Percentiles rank a stretch among this genome's conserved stretches.
Conservation (phyloP, 1,140 invertebrate species). For the Octopus bimaculoides region DNA sequence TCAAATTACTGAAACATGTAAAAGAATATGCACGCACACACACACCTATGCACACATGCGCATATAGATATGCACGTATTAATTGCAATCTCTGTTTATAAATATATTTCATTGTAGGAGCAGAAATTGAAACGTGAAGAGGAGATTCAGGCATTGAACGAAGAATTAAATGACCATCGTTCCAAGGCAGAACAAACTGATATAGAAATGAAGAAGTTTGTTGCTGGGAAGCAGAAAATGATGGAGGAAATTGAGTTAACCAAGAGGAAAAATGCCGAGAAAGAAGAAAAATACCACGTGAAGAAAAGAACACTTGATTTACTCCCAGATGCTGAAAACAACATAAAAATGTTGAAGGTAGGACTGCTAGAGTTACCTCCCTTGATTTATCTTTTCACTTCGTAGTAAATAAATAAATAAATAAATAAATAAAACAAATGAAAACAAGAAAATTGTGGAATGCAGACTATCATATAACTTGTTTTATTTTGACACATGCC, state of each 20-base stretch:
- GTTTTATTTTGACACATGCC: too few species aligned
- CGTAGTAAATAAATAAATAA: too few species aligned
- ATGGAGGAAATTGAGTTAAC: slow-evolving; percentile 41
- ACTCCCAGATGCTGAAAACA: slow-evolving; percentile 65
- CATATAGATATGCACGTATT: neutral
- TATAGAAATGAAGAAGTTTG: slow-evolving; percentile 46
- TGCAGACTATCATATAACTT: too few species aligned
- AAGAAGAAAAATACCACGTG: slow-evolving; percentile 52
- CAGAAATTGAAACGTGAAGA: slow-evolving; percentile 49
- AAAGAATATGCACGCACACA: too few species aligned
- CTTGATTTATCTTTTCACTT: too few species aligned
- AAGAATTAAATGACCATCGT: slow-evolving; percentile 43
- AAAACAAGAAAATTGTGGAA: too few species aligned
- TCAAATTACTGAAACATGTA: too few species aligned
- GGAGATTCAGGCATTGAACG: slow-evolving; percentile 46
- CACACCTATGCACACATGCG: neutral
- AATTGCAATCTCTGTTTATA: neutral
- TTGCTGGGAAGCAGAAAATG: slow-evolving; percentile 48
- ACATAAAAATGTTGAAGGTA: slow-evolving; percentile 63
- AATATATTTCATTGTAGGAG: slow-evolving; percentile 41
- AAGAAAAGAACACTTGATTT: slow-evolving; percentile 67
- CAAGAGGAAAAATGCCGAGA: slow-evolving; percentile 35
- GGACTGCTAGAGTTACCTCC: too few species aligned
- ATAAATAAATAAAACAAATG: too few species aligned
- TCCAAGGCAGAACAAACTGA: slow-evolving; percentile 44